phyloP scores from a whole-genome alignment of 2,888 invertebrate species.

The Dasysyrphus albostriatus region DNA sequence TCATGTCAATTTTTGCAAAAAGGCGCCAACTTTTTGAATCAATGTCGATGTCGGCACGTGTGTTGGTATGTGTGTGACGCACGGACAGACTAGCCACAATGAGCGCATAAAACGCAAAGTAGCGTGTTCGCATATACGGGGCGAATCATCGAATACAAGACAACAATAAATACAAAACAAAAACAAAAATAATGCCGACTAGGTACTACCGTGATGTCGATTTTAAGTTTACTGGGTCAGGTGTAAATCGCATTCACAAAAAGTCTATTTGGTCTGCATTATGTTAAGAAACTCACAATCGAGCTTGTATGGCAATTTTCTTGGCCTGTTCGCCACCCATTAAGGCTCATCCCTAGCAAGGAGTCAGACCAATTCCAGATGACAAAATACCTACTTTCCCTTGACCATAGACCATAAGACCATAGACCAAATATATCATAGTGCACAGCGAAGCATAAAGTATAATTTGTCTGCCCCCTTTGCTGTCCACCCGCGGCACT shows the following conservation, averaged over 20 bases:
- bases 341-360: neutral
- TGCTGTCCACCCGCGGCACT: neutral
- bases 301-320: conserved; percentile 36
- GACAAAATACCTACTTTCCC: conserved; percentile 60
- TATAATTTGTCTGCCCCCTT: conserved; percentile 52
- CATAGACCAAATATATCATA: conserved; percentile 43
- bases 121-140: conserved; percentile 71
- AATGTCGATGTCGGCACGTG: conserved; percentile 56
- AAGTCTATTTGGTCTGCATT: conserved; percentile 1
- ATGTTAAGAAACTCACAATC: conserved; percentile 20
- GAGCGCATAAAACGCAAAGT: conserved; percentile 73
- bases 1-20: conserved; percentile 73
- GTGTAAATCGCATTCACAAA: conserved; percentile 61
- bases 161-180: neutral
- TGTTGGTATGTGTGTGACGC: conserved; percentile 60
- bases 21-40: conserved; percentile 68
- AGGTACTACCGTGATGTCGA: conserved; percentile 43
- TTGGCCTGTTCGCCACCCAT: neutral
- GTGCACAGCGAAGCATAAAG: conserved; percentile 54
- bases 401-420: conserved; percentile 1
- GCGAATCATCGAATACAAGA: conserved; percentile 41
- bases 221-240: conserved; percentile 74
- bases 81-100: conserved; percentile 67
- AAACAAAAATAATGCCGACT: conserved; percentile 31
- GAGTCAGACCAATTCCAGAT: conserved; percentile 50